Evolutionary conservation across 2,797 vertebrate species (phyloP).

Genomic region (Ptychobarbus kaznakovi): DNA sequence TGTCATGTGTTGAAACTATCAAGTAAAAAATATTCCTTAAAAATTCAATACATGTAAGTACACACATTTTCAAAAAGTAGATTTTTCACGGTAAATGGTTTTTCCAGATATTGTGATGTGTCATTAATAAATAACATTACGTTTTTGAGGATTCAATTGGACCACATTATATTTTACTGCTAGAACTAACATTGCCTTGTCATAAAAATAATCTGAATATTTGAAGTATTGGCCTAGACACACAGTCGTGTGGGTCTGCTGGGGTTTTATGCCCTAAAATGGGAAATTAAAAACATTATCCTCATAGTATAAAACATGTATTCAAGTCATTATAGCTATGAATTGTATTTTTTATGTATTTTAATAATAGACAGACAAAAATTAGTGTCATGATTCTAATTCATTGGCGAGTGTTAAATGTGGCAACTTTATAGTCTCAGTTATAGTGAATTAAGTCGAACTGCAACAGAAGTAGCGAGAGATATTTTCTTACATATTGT

Average conservation of each 20-base stretch:
- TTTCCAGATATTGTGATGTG: background rate
- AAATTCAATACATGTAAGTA: background rate
- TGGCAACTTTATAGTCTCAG: background rate
- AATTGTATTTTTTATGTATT: background rate
- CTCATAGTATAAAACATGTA: background rate
- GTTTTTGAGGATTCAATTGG: background rate
- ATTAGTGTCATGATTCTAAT: background rate
- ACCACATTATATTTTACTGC: background rate
- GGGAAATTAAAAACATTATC: background rate
- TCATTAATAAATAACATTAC: background rate
- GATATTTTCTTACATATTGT: background rate
- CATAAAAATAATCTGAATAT: background rate
- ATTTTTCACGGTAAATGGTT: background rate
- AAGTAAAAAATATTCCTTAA: background rate
- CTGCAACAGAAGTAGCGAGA: background rate
- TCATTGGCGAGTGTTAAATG: conserved; percentile 2
- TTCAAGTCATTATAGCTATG: background rate
- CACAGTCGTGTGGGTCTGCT: background rate
- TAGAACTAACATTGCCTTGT: background rate
- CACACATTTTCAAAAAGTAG: background rate
- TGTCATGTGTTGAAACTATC: background rate
- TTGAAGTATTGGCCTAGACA: background rate
- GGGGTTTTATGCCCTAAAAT: background rate
- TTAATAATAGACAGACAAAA: background rate
- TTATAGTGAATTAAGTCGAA: background rate